A percentile compares a stretch with the other conserved stretches of the same genome.
Evolutionary conservation across 2,888 invertebrate species (phyloP).

Genomic region (Maniola hyperantus): DNA sequence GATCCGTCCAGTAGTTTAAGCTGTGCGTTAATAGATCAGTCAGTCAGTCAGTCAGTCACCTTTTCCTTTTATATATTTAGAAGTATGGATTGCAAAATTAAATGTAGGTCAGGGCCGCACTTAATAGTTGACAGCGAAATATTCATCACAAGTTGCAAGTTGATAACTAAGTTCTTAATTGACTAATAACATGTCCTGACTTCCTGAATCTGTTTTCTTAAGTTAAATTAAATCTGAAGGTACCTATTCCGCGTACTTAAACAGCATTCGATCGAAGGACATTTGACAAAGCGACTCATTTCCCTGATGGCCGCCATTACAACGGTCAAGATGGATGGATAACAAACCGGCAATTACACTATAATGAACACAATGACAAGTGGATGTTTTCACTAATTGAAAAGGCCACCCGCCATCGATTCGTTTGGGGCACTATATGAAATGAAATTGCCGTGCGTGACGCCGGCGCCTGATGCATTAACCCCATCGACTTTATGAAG

Average conservation of each 20-base stretch:
- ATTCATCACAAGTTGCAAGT: too few relatives aligned
- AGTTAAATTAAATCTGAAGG: neutral
- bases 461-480: constrained; percentile 71
- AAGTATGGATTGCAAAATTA: too few relatives aligned
- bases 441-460: constrained; percentile 74
- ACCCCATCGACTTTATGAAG: constrained; percentile 75
- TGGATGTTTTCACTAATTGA: constrained; percentile 80
- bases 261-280: constrained; percentile 59
- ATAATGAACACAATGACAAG: constrained; percentile 75
- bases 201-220: neutral
- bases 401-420: constrained; percentile 74
- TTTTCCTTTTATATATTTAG: too few relatives aligned
- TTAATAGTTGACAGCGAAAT: neutral
- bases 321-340: constrained; percentile 79
- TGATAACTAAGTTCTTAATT: too few relatives aligned
- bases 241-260: constrained; percentile 69
- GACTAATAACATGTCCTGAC: too few relatives aligned
- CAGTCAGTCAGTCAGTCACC: too few relatives aligned
- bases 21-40: too few relatives aligned
- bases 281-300: constrained; percentile 63
- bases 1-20: too few relatives aligned
- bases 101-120: neutral
- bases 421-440: constrained; percentile 75
- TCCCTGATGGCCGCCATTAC: constrained; percentile 79
- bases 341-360: constrained; percentile 79